Base-by-base conservation (phyloP, 2,888 invertebrate genomes). In the Polydrusus pterygomalis region DNA sequence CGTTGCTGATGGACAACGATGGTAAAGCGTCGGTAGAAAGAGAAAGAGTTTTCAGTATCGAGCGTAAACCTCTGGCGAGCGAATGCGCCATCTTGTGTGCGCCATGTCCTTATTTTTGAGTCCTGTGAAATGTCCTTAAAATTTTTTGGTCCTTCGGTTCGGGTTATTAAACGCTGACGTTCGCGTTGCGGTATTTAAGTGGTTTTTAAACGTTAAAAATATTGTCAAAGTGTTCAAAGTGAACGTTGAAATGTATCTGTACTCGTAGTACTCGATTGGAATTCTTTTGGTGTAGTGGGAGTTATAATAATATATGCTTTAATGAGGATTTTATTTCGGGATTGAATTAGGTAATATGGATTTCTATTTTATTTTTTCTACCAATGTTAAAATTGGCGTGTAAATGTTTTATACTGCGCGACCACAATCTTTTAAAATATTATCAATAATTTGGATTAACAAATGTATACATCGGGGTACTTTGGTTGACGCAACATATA, bases 231-330 rank as follows among this genome's bases (percentile, higher is more conserved):
- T 60, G 25, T 68, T 40, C 47, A 1, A 15, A 5, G 6, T 25
- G 64, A 5, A 63, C 18, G 2, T 40, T 1, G 15, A 30, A n/a
- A 34, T 34, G 34, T 47, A 64, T 25, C 15, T 64, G 64, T 47
- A 64, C 47, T n/a, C n/a, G n/a, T n/a, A n/a, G n/a, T n/a, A n/a
- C n/a, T 47, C 45, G 17, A 40, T 18, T 62, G 20, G 62, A n/a
- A n/a, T 43, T 34, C 34, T 34, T 40, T 18, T 62, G 47, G 20
- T 73, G 51, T 77, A 78, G 73, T 85, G 82, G 78, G 64, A 64
- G 64, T n/a, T 2, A 15, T 30, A 17, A n/a, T 25, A 25, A 13
- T 17, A n/a, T 13, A 18, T 3, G 30, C 9, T 17, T 47, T n/a
- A 11, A 25, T 20, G 51, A 56, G 56, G 56, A 56, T 15, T n/a